These are phyloP conservation scores for Prietella phreatophila DNA, from an alignment of 2,113 vertebrate species.

Conservation along the genomic window DNA sequence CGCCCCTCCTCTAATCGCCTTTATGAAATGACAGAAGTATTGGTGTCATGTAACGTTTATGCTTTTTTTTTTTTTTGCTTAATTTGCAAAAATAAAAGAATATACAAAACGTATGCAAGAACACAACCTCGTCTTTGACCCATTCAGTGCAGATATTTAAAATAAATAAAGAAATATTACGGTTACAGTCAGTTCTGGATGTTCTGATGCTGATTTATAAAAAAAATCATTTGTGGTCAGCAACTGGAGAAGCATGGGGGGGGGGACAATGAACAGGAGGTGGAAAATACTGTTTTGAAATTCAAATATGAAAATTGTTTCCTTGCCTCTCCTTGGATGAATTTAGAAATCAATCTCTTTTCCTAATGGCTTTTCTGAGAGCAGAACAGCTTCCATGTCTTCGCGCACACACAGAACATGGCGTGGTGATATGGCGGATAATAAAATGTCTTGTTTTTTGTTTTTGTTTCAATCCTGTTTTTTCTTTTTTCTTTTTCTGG, in stretches of 20 bases:
- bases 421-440: not conserved
- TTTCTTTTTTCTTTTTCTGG: not conserved
- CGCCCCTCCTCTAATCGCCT: not conserved
- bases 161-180: not conserved
- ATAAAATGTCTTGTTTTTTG: not conserved
- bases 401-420: not conserved
- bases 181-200: not conserved
- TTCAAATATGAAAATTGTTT: conserved; percentile 6
- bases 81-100: too few relatives aligned
- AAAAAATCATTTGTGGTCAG: not conserved
- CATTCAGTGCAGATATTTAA: too few relatives aligned
- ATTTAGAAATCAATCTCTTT: conserved; percentile 26
- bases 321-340: not conserved
- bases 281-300: conserved; percentile 6
- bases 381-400: not conserved
- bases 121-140: not conserved
- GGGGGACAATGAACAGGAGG: not conserved
- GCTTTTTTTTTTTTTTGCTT: not conserved
- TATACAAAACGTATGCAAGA: too few relatives aligned
- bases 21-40: not conserved
- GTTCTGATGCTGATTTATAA: not conserved
- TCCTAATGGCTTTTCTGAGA: not conserved
- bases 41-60: not conserved
- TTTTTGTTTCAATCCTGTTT: not conserved
- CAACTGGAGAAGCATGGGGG: not conserved